Percentiles rank a stretch among this genome's conserved stretches.
phyloP scores from a whole-genome alignment of 2,113 vertebrate species.

The Prietella phreatophila region DNA sequence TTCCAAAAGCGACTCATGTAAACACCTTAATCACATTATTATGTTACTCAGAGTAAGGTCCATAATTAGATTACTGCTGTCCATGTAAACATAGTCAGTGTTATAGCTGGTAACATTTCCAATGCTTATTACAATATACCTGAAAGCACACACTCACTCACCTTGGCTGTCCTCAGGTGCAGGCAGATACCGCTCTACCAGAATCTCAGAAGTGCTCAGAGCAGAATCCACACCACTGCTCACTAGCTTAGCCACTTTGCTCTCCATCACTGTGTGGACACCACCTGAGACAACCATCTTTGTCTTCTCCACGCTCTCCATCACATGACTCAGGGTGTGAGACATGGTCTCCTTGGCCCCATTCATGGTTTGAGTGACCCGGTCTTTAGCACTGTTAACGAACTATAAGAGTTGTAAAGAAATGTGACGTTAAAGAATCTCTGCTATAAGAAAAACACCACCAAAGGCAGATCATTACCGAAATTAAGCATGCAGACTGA shows the following conservation, averaged over 20 bases:
- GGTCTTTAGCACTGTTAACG: slow-evolving; percentile 77
- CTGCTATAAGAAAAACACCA: neutral
- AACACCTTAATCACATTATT: too few relatives aligned
- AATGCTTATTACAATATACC: neutral
- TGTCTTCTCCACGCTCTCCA: slow-evolving; percentile 82
- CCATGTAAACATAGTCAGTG: too few relatives aligned
- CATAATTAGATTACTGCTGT: too few relatives aligned
- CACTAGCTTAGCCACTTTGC: slow-evolving; percentile 76
- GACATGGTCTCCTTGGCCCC: slow-evolving; percentile 83
- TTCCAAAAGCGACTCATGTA: too few relatives aligned
- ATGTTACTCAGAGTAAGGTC: too few relatives aligned
- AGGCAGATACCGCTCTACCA: slow-evolving; percentile 89
- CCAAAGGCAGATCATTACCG: neutral
- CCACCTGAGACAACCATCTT: slow-evolving; percentile 78
- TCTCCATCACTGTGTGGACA: slow-evolving; percentile 82
- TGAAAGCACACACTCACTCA: slow-evolving; percentile 64
- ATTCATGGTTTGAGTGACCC: slow-evolving; percentile 73
- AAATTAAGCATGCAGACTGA: slow-evolving; percentile 47
- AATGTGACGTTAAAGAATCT: neutral
- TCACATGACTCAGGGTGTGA: slow-evolving; percentile 73
- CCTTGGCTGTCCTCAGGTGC: slow-evolving; percentile 82
- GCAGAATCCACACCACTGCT: slow-evolving; percentile 80
- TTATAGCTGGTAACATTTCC: neutral
- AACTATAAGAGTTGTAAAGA: slow-evolving; percentile 60
- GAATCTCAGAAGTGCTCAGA: slow-evolving; percentile 80